Percentiles rank a stretch among this genome's conserved stretches.
Conservation (phyloP, 2,888 invertebrate genomes). For the Caenorhabditis angaria region DNA sequence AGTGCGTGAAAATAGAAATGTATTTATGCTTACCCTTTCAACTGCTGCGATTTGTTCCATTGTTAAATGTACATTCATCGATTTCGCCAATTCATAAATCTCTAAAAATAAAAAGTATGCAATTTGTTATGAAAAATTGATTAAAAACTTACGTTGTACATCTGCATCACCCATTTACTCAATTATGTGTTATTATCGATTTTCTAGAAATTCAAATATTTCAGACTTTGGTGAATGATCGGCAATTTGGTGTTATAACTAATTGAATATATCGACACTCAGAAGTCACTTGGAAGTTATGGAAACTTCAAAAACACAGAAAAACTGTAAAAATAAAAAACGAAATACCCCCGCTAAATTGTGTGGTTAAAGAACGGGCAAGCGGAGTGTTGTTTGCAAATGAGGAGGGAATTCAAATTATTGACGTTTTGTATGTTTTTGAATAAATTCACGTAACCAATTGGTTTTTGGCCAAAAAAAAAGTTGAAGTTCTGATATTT, state of each 20-base stretch:
- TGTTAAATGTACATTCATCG: conserved; percentile 27
- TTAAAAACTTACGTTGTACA: conserved; percentile 7
- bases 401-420: background rate
- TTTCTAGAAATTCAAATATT: background rate
- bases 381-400: background rate
- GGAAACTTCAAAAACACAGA: background rate
- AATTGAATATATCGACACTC: too few relatives aligned
- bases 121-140: background rate
- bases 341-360: background rate
- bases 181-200: too few relatives aligned
- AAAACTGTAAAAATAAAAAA: background rate
- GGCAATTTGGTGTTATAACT: too few relatives aligned
- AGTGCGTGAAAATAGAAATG: too few relatives aligned
- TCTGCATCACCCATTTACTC: background rate
- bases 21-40: conserved; percentile 28
- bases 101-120: conserved; percentile 10
- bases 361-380: background rate
- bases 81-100: conserved; percentile 28
- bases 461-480: background rate
- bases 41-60: conserved; percentile 29
- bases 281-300: too few relatives aligned
- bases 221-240: background rate
- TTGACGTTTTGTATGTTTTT: too few relatives aligned
- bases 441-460: too few relatives aligned
- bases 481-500: too few relatives aligned